These are phyloP conservation scores for Lordiphosa stackelbergi DNA, from an alignment of 1,140 invertebrate species.

Conservation along the genomic window DNA sequence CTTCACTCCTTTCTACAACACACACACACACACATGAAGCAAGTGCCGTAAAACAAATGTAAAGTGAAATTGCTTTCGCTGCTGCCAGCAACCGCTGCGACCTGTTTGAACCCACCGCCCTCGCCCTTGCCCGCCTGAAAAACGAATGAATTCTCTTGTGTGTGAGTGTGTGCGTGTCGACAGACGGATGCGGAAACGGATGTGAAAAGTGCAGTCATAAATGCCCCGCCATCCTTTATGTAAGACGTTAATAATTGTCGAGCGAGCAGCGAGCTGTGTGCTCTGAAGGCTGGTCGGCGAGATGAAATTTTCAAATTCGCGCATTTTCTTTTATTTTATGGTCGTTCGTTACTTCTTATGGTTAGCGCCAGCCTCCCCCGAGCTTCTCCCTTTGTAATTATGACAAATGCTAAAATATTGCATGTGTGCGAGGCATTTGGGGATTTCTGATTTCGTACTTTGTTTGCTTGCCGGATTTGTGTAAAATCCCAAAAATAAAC, in stretches of 20 bases:
- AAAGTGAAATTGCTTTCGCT: conserved; percentile 71
- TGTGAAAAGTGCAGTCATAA: conserved; percentile 76
- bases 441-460: conserved; percentile 55
- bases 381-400: conserved; percentile 57
- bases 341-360: conserved; percentile 35
- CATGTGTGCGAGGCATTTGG: conserved; percentile 25
- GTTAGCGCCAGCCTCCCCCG: conserved; percentile 29
- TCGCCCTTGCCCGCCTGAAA: conserved; percentile 21
- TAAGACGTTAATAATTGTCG: conserved; percentile 73
- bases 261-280: conserved; percentile 11
- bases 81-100: conserved; percentile 46
- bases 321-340: conserved; percentile 67
- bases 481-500: conserved; percentile 54
- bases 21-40: conserved; percentile 45
- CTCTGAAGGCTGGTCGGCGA: conserved; percentile 19
- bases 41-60: conserved; percentile 75
- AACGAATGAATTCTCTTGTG: conserved; percentile 27
- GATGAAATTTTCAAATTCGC: conserved; percentile 69
- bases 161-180: conserved; percentile 44
- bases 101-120: conserved; percentile 29
- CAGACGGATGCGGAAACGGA: conserved; percentile 68
- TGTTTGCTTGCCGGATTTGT: conserved; percentile 17
- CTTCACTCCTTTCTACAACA: conserved; percentile 13
- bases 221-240: conserved; percentile 63
- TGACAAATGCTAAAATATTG: conserved; percentile 72